Conservation (phyloP, 2,113 vertebrate species). For the Pungitius pungitius region DNA sequence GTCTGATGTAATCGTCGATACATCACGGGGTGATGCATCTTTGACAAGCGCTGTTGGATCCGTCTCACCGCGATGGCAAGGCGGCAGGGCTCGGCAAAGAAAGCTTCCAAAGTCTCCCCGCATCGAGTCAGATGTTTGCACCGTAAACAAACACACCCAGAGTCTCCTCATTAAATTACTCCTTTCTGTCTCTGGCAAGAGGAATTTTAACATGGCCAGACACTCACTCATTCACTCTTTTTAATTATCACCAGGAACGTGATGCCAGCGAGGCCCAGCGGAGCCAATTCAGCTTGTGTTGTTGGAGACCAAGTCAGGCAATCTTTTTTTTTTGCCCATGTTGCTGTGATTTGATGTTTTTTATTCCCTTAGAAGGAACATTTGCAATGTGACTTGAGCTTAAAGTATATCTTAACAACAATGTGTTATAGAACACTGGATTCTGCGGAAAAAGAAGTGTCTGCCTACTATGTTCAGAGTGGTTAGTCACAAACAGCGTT, state of each 20-base stretch:
- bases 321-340: background rate
- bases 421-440: background rate
- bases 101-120: constrained; percentile 26
- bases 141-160: background rate
- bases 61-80: background rate
- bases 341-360: background rate
- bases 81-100: constrained; percentile 20
- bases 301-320: background rate
- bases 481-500: background rate
- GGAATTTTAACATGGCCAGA: background rate
- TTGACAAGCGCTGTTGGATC: background rate
- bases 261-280: background rate
- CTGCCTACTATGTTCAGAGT: background rate
- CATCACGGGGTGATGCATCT: background rate
- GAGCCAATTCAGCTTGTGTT: background rate
- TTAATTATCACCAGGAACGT: background rate
- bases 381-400: background rate
- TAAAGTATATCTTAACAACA: background rate
- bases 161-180: background rate
- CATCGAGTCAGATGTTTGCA: constrained; percentile 14
- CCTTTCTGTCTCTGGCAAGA: background rate
- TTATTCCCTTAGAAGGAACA: background rate
- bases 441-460: background rate
- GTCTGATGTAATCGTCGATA: constrained; percentile 12
- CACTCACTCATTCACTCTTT: background rate